Evolutionary conservation across 2,888 invertebrate genomes (phyloP).

Genomic region (Autographa pulchrina): DNA sequence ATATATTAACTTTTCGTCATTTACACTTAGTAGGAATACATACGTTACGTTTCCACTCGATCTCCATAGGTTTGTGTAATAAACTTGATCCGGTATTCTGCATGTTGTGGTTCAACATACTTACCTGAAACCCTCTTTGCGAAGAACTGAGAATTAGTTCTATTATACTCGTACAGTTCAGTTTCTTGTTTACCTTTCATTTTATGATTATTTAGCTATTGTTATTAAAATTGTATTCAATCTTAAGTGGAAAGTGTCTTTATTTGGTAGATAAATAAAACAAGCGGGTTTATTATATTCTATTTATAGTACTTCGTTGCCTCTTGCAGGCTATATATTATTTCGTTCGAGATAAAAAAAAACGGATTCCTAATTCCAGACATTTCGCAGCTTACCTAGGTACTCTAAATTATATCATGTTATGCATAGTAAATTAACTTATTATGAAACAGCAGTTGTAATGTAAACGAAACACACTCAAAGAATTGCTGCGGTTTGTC

Average conservation of each 20-base stretch:
- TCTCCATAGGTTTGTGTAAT: background rate
- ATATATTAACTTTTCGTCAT: background rate
- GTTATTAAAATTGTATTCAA: no score
- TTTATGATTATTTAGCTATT: no score
- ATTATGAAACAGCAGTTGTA: conserved; percentile 21
- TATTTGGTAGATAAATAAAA: no score
- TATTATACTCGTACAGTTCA: no score
- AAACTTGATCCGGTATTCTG: background rate
- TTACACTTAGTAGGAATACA: background rate
- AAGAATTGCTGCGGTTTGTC: conserved; percentile 64
- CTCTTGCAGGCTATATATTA: background rate
- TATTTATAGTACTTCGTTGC: no score
- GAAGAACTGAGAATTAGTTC: no score
- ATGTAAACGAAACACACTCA: conserved; percentile 40
- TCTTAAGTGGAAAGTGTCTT: no score
- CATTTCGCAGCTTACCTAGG: background rate
- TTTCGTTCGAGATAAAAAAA: background rate
- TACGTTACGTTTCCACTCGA: background rate
- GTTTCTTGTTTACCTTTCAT: no score
- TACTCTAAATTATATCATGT: conserved; percentile 12
- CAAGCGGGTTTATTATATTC: no score
- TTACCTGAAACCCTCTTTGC: background rate
- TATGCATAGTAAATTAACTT: conserved; percentile 26
- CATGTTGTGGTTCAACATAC: background rate
- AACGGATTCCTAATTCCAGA: background rate